Percentiles rank a stretch among this genome's conserved stretches.
Evolutionary conservation across 2,797 vertebrate genomes (phyloP).

Genomic region (Prunella strophiata): DNA sequence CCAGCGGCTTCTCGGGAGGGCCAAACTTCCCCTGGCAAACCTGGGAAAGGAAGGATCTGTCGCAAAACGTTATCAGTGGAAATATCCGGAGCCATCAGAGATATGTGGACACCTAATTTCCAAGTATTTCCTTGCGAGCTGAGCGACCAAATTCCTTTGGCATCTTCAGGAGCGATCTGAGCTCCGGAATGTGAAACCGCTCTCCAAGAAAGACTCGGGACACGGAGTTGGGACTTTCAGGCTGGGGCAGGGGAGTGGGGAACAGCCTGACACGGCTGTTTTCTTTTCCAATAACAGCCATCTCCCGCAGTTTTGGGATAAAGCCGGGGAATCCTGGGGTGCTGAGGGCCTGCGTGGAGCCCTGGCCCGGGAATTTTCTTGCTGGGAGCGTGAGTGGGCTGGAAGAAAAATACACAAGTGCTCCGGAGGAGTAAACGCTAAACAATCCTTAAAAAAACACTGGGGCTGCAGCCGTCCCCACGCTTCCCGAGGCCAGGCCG

Average conservation of each 20-base stretch:
- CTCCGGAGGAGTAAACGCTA: conserved; percentile 24
- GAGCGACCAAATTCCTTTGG: conserved; percentile 5
- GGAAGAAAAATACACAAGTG: conserved; percentile 11
- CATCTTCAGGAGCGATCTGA: background rate
- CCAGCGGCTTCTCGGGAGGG: background rate
- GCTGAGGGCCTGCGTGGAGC: conserved; percentile 7
- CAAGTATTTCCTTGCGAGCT: background rate
- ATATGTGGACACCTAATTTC: background rate
- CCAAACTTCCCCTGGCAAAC: background rate
- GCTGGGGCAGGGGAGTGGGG: background rate
- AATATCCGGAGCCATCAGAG: background rate
- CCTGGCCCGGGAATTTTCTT: conserved; percentile 1
- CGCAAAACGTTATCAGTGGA: background rate
- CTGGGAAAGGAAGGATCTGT: background rate
- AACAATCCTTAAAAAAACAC: conserved; percentile 60
- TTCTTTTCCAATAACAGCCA: conserved; percentile 25
- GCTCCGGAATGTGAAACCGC: background rate
- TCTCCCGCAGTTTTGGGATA: background rate
- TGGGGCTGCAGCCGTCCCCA: background rate
- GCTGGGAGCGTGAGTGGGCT: conserved; percentile 48
- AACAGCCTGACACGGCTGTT: conserved; percentile 21
- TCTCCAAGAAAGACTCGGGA: background rate
- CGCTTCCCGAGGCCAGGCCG: background rate
- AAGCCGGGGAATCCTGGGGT: background rate
- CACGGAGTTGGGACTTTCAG: background rate